phyloP scores from a whole-genome alignment of 2,113 vertebrate species.

The Columba livia region DNA sequence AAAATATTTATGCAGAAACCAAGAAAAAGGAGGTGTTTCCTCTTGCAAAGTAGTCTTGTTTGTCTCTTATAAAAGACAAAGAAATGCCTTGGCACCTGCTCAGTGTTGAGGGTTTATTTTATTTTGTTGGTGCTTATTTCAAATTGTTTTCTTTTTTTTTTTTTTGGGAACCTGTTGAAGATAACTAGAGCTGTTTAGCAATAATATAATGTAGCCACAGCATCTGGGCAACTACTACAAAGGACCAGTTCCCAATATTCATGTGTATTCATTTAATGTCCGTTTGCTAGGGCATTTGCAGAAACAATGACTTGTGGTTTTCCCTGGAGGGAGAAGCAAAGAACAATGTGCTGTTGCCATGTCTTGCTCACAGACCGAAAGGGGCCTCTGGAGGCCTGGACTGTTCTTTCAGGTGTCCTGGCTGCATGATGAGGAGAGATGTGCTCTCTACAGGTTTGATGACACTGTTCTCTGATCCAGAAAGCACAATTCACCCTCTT shows the following conservation, averaged over 20 bases:
- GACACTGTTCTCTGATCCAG: background rate
- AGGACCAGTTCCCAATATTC: fast-evolving
- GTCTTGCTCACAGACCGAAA: background rate
- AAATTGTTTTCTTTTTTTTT: background rate
- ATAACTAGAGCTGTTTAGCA: background rate
- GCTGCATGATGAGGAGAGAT: background rate
- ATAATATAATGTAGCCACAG: background rate
- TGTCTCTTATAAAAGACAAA: background rate
- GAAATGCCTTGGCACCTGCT: background rate
- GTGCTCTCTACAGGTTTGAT: background rate
- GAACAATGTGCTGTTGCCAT: background rate
- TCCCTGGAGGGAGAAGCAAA: background rate
- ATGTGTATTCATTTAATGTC: background rate
- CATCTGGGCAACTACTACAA: background rate
- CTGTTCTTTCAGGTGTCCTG: background rate
- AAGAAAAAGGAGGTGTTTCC: background rate
- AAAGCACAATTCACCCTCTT: background rate
- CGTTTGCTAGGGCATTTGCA: background rate
- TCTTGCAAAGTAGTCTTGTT: background rate
- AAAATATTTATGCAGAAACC: background rate
- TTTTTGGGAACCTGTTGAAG: background rate
- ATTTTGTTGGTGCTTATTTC: background rate
- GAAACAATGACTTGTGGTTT: background rate
- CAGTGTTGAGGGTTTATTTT: background rate
- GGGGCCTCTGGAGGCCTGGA: background rate